Evolutionary conservation across 2,888 invertebrate genomes (phyloP).

Genomic region (Odontomyia ornata): DNA sequence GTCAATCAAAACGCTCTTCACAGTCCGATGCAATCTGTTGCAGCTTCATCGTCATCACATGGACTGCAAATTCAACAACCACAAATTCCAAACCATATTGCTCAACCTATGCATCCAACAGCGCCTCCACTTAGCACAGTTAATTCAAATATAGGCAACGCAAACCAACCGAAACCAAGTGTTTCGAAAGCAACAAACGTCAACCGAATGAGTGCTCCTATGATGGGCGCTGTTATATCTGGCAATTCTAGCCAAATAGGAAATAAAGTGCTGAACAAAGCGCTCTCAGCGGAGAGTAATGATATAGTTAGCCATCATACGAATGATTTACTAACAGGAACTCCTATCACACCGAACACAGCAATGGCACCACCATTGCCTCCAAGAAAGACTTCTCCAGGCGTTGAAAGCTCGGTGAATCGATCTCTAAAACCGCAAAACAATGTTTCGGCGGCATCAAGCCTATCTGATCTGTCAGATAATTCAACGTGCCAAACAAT

Average conservation of each 20-base stretch:
- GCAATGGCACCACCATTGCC: slow-evolving; percentile 67
- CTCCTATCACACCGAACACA: neutral
- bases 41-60: slow-evolving; percentile 39
- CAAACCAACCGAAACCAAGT: slow-evolving; percentile 37
- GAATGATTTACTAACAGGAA: neutral
- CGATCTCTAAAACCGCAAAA: slow-evolving; percentile 50
- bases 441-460: slow-evolving; percentile 47
- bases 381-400: slow-evolving; percentile 68
- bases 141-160: slow-evolving; percentile 49
- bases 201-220: slow-evolving; percentile 64
- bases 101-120: slow-evolving; percentile 56
- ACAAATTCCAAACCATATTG: slow-evolving; percentile 29
- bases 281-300: slow-evolving; percentile 55
- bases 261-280: slow-evolving; percentile 52
- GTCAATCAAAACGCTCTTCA: slow-evolving; percentile 53
- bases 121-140: slow-evolving; percentile 58
- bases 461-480: slow-evolving; percentile 61
- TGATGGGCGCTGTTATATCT: slow-evolving; percentile 57
- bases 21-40: slow-evolving; percentile 52
- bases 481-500: slow-evolving; percentile 46
- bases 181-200: slow-evolving; percentile 35
- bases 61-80: slow-evolving; percentile 51
- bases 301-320: slow-evolving; percentile 47
- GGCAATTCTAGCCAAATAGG: slow-evolving; percentile 46
- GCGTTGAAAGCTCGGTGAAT: slow-evolving; percentile 58